phyloP scores from a whole-genome alignment of 2,113 vertebrate species.

The Macquaria australasica region DNA sequence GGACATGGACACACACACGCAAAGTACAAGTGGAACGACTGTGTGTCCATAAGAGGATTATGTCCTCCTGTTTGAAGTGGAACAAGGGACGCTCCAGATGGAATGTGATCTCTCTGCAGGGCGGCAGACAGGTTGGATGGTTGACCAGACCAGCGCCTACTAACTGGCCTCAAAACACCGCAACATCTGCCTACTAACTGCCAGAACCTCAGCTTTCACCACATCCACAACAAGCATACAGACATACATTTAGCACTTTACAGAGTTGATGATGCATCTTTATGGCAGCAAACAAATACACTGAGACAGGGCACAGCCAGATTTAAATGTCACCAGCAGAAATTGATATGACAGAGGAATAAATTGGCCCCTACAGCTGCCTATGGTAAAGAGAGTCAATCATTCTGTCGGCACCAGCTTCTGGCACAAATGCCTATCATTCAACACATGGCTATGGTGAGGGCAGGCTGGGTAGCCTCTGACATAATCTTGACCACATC shows the following conservation, averaged over 20 bases:
- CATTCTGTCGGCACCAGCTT: conserved; percentile 44
- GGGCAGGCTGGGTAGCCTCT: conserved; percentile 17
- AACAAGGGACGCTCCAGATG: conserved; percentile 75
- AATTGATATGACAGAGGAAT: conserved; percentile 30
- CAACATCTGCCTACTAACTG: conserved; percentile 15
- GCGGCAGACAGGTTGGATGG: conserved; percentile 37
- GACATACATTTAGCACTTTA: background rate
- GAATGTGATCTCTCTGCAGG: conserved; percentile 66
- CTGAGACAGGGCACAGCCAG: background rate
- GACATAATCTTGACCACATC: conserved; percentile 32
- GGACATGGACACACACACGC: conserved; percentile 32
- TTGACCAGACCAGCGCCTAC: conserved; percentile 48
- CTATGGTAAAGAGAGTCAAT: conserved; percentile 9
- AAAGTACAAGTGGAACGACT: conserved; percentile 67
- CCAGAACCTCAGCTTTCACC: background rate
- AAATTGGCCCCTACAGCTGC: conserved; percentile 25
- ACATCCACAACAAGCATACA: background rate
- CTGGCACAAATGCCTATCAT: conserved; percentile 39
- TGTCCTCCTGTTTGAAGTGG: conserved; percentile 71
- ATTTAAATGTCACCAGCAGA: conserved; percentile 13
- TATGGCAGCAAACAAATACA: background rate
- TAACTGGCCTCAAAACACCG: background rate
- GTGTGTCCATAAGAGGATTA: conserved; percentile 82
- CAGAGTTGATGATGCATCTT: background rate
- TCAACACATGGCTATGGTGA: conserved; percentile 25